Conservation (phyloP, 1,140 invertebrate species). For the Zaprionus camerounensis region DNA sequence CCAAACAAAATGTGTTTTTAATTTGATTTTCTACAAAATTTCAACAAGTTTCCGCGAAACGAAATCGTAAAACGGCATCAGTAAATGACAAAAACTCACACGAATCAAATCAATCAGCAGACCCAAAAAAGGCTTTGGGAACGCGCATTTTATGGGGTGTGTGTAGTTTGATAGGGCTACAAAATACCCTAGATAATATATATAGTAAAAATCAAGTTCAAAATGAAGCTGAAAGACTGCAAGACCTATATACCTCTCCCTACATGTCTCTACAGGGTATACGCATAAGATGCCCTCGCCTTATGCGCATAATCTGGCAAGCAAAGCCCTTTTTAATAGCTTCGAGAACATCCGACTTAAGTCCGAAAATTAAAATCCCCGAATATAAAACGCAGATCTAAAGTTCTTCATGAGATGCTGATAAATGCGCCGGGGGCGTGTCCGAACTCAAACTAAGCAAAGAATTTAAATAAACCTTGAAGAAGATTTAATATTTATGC, state of each 20-base stretch:
- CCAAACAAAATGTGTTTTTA: constrained; percentile 64
- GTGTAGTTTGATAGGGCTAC: neutral
- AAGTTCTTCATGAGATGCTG: constrained; percentile 14
- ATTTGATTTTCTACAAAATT: constrained; percentile 53
- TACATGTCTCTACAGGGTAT: constrained; percentile 5
- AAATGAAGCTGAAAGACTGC: neutral
- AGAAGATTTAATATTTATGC: constrained; percentile 25
- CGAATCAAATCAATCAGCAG: constrained; percentile 65
- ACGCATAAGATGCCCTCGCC: neutral
- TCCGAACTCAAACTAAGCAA: constrained; percentile 19
- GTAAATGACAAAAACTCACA: constrained; percentile 49
- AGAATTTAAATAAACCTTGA: constrained; percentile 39
- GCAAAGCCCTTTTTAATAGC: constrained; percentile 13
- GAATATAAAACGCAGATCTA: constrained; percentile 10
- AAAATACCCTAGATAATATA: neutral
- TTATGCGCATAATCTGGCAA: constrained; percentile 20
- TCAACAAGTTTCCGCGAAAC: constrained; percentile 53
- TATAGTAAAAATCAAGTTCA: neutral
- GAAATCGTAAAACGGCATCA: constrained; percentile 39
- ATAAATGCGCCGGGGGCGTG: constrained; percentile 47
- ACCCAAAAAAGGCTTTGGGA: constrained; percentile 30
- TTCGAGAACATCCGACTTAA: constrained; percentile 10
- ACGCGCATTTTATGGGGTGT: constrained; percentile 24
- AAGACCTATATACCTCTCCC: neutral
- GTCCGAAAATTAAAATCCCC: constrained; percentile 24